Evolutionary conservation across 2,113 vertebrate genomes (phyloP).

Genomic region (Patagioenas fasciata): DNA sequence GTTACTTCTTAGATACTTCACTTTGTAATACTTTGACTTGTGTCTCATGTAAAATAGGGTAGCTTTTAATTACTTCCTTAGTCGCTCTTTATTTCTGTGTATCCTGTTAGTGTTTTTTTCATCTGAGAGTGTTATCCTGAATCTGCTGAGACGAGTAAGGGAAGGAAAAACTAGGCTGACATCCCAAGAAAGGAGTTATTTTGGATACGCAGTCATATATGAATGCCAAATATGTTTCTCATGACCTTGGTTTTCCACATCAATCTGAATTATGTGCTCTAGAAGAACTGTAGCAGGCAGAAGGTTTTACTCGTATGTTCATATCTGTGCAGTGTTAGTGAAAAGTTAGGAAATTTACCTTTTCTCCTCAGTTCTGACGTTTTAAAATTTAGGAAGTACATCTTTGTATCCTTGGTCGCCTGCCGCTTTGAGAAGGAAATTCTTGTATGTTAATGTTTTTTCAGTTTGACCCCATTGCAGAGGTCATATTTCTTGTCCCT

Average conservation of each 20-base stretch:
- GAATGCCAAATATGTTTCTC: conserved; percentile 23
- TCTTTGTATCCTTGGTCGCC: background rate
- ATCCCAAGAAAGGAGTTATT: background rate
- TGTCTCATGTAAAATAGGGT: background rate
- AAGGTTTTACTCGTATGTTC: background rate
- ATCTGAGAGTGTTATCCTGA: background rate
- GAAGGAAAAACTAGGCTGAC: background rate
- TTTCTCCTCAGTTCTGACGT: background rate
- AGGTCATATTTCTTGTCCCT: background rate
- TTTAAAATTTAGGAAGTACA: background rate
- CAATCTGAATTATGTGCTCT: background rate
- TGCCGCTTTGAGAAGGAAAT: background rate
- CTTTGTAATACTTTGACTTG: conserved; percentile 21
- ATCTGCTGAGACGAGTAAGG: background rate
- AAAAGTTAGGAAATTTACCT: background rate
- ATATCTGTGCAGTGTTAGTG: background rate
- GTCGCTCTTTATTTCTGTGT: background rate
- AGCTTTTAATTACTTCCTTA: conserved; percentile 5
- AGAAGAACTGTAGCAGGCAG: background rate
- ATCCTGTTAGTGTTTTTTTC: background rate
- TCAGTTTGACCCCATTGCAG: background rate
- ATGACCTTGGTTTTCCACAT: background rate
- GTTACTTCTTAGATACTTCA: background rate
- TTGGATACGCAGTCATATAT: background rate
- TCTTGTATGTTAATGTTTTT: background rate